These are phyloP conservation scores for Eretmocerus hayati DNA, from an alignment of 2,888 invertebrate genomes.

Conservation along the genomic window DNA sequence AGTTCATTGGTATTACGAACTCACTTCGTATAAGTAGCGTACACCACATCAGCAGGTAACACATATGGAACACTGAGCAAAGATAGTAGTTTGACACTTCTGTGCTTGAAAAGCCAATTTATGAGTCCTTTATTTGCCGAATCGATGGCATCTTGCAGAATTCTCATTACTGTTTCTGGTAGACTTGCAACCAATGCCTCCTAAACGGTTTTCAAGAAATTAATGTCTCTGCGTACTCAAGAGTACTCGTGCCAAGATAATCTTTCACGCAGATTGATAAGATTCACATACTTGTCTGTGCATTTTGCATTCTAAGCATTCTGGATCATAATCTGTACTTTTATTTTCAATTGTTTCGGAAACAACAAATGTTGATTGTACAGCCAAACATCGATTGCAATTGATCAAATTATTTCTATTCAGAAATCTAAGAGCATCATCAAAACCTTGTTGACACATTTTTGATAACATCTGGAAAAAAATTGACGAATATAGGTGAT, in stretches of 20 bases:
- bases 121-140: conserved; percentile 84
- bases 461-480: conserved; percentile 58
- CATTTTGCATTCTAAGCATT: conserved; percentile 80
- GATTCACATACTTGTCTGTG: conserved; percentile 76
- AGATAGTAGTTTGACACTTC: conserved; percentile 73
- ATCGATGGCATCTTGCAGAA: conserved; percentile 90
- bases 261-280: no score
- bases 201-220: conserved; percentile 44
- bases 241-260: neutral
- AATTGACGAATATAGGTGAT: neutral
- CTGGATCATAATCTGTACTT: conserved; percentile 60
- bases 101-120: conserved; percentile 83
- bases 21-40: conserved; percentile 83
- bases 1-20: conserved; percentile 40
- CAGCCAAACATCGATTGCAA: conserved; percentile 41
- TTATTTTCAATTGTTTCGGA: conserved; percentile 14
- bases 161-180: conserved; percentile 82
- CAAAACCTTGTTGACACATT: conserved; percentile 97
- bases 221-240: neutral
- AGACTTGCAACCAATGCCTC: conserved; percentile 82
- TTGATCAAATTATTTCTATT: conserved; percentile 86
- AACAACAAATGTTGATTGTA: conserved; percentile 19
- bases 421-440: conserved; percentile 79
- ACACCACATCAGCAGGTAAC: conserved; percentile 80
- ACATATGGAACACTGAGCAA: conserved; percentile 78